Evolutionary conservation across 2,113 vertebrate genomes (phyloP).

Genomic region (Callocephalon fimbriatum): DNA sequence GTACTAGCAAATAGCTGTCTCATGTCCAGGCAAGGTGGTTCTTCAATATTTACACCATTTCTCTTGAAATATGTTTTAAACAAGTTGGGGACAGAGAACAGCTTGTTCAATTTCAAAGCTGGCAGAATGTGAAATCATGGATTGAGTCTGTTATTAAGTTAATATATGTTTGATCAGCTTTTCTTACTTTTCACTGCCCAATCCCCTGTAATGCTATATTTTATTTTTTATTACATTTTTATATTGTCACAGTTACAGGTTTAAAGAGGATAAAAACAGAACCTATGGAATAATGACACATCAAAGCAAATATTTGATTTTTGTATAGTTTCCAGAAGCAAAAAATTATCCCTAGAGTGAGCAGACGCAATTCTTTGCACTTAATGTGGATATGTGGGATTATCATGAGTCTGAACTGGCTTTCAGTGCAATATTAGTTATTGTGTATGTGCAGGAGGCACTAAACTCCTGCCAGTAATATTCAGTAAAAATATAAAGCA

Average conservation of each 20-base stretch:
- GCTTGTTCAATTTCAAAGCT: not conserved
- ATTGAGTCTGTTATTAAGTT: slow-evolving; percentile 43
- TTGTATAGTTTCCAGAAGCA: not conserved
- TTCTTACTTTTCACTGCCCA: slow-evolving; percentile 12
- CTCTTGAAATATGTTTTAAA: not conserved
- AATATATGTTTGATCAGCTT: slow-evolving; percentile 44
- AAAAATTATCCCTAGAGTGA: not conserved
- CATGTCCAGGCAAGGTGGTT: not conserved
- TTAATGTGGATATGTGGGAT: not conserved
- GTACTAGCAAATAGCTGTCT: not conserved
- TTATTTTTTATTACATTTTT: slow-evolving; percentile 5
- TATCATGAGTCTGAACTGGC: not conserved
- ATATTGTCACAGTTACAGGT: not conserved
- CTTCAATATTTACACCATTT: slow-evolving; percentile 24
- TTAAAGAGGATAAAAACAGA: slow-evolving; percentile 13
- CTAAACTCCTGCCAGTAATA: not conserved
- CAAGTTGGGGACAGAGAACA: not conserved
- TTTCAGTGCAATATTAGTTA: not conserved
- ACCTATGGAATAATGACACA: slow-evolving; percentile 5
- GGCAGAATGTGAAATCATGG: slow-evolving; percentile 16
- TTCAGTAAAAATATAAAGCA: not conserved
- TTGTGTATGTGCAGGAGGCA: not conserved
- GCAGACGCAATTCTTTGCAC: not conserved
- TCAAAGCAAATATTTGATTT: slow-evolving; percentile 44
- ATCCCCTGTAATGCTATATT: not conserved